A percentile compares a stretch with the other conserved stretches of the same genome.
phyloP scores from a whole-genome alignment of 2,888 invertebrate species.

The Adineta ricciae region DNA sequence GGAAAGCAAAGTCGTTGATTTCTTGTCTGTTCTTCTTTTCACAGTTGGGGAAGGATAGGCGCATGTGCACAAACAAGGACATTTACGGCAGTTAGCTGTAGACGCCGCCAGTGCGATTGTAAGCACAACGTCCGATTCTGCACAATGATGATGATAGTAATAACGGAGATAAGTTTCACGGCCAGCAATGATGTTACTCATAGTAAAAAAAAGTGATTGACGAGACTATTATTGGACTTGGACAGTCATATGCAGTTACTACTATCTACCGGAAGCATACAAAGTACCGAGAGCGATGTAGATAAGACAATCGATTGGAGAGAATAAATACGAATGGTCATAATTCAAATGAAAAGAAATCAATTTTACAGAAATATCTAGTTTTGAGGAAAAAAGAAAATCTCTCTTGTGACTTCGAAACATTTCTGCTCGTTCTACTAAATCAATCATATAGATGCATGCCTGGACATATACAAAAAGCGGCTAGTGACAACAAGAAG shows the following conservation, averaged over 20 bases:
- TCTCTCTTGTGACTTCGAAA: background rate
- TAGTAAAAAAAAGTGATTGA: background rate
- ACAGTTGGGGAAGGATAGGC: background rate
- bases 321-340: background rate
- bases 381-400: background rate
- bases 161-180: background rate
- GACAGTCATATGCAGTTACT: background rate
- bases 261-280: background rate
- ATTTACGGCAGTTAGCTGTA: background rate
- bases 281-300: background rate
- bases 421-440: background rate
- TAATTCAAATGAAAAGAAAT: background rate
- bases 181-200: background rate
- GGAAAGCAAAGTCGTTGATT: background rate
- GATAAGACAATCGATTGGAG: background rate
- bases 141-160: background rate
- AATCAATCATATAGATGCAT: background rate
- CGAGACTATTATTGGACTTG: background rate
- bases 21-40: background rate
- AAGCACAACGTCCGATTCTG: background rate
- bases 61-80: background rate
- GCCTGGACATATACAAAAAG: background rate
- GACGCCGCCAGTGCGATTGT: background rate
- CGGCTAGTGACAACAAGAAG: background rate
- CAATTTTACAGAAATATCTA: too few species aligned